These are phyloP conservation scores for Trachemys scripta DNA, from an alignment of 2,113 vertebrate genomes.

Conservation along the genomic window DNA sequence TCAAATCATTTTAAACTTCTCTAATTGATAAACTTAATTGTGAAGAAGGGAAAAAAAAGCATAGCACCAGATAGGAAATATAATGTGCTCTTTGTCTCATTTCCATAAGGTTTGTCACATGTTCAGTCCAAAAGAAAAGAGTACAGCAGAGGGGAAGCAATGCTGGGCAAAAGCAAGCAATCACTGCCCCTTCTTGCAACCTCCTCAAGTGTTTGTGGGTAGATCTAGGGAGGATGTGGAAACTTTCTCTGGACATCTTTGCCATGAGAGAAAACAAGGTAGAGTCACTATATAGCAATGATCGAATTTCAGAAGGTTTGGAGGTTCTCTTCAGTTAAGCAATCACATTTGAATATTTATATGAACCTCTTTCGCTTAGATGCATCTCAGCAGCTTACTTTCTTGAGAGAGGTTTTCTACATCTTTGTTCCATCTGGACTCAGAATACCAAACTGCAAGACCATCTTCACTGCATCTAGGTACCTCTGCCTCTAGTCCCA, in stretches of 20 bases:
- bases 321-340: background rate
- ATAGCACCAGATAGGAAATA: background rate
- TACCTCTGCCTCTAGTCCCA: background rate
- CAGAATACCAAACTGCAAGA: too few species aligned
- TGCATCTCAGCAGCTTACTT: background rate
- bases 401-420: background rate
- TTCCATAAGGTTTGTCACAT: background rate
- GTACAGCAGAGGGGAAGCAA: background rate
- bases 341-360: background rate
- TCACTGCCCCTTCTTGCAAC: background rate
- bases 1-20: too few species aligned
- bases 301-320: background rate
- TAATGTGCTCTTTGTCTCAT: background rate
- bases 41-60: too few species aligned
- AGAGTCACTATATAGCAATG: background rate
- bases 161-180: background rate
- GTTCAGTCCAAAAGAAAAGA: background rate
- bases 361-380: background rate
- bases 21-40: too few species aligned
- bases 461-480: background rate
- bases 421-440: background rate
- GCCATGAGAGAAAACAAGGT: background rate
- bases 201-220: background rate
- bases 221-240: background rate
- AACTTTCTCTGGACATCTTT: background rate